Evolutionary conservation across 2,888 invertebrate genomes (phyloP), one percentile per base, ranked within the genome.

Genomic region (Agrochola lychnidis): DNA sequence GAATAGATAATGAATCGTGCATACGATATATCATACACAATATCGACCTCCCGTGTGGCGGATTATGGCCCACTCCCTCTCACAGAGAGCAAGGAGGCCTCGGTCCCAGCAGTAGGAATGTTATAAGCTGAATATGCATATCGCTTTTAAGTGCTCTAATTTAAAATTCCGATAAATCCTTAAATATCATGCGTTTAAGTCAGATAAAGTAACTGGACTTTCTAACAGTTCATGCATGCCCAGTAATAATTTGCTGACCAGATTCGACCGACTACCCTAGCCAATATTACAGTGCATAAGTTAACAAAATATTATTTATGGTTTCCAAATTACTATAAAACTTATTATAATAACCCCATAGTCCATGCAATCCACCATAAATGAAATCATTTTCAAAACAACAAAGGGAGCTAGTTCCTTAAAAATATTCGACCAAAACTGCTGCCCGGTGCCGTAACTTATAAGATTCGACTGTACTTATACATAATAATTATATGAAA

Each of bases 331-430:
- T 48, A 53, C 3, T 36, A 25, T 45, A 7, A n/a, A 59, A 45
- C 6, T 48, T 62, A 36, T 63, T 59, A 36, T 14, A 68, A 51
- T 66, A 19, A 19, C 68, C 79, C 68, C 79, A 73, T 22, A 56
- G 73, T 79, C 63, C 79, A 74, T 74, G 79, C 74, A 79, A 68
- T 64, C 67, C 25, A 48, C 5, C 3, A 51, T 2, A 36, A 42
- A 57, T 36, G 4, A 51, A 63, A 70, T 22, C 48, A 70, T n/a
- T 57, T 30, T 16, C 10, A 48, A n/a, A 45, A 62, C 25, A 16
- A 56, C 1, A 61, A 57, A 25, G 57, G 57, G 5, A 57, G 56
- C 25, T 25, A 56, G n/a, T 4, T 10, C 9, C n/a, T 56, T 56
- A n/a, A n/a, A 56, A 19, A n/a, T n/a, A 67, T 45, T n/a, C 16